These are phyloP conservation scores for Drosophila ficusphila DNA, from an alignment of 1,140 invertebrate species.

Conservation along the genomic window DNA sequence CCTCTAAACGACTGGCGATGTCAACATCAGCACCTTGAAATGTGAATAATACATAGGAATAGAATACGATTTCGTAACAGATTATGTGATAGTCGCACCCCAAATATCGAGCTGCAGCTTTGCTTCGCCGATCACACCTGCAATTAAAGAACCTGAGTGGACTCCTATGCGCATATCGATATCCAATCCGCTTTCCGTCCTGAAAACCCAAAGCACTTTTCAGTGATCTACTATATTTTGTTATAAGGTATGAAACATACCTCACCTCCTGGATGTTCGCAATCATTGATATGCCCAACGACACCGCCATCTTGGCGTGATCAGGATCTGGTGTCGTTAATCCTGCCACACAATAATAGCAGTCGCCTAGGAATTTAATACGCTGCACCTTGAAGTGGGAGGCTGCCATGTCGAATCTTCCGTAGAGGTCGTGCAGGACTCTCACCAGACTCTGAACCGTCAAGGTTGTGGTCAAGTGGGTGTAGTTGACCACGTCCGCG, in stretches of 20 bases:
- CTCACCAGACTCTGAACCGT: constrained; percentile 93
- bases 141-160: constrained; percentile 95
- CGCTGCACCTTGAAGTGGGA: constrained; percentile 88
- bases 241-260: no score
- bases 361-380: constrained; percentile 97
- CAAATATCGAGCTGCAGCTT: constrained; percentile 99
- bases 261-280: constrained; percentile 91
- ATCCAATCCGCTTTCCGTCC: constrained; percentile 89
- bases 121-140: constrained; percentile 94
- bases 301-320: constrained; percentile 94
- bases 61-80: no score
- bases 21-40: constrained; percentile 89
- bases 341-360: constrained; percentile 96
- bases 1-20: constrained; percentile 97
- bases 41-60: no score
- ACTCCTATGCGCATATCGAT: constrained; percentile 99
- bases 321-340: constrained; percentile 89
- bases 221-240: no score
- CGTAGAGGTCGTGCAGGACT: constrained; percentile 96
- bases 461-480: constrained; percentile 92
- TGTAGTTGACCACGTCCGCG: constrained; percentile 98
- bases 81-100: constrained; percentile 87
- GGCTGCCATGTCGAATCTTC: constrained; percentile 96
- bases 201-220: no score
- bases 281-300: constrained; percentile 95